These are phyloP conservation scores for Zingel zingel DNA, from an alignment of 2,113 vertebrate genomes.

Conservation along the genomic window DNA sequence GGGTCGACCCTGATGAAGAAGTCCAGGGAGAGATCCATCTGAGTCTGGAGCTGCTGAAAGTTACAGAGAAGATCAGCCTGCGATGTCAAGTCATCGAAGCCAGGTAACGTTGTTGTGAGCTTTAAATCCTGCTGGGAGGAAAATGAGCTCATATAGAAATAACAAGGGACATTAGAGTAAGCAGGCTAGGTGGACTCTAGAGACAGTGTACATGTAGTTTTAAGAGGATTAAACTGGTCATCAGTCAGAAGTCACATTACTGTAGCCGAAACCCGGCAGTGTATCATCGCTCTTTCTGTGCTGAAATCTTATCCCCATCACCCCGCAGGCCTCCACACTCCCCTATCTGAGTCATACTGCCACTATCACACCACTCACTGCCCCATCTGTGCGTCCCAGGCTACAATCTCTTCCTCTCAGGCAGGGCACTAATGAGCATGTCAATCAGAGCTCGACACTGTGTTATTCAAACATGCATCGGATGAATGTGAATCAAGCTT, in stretches of 20 bases:
- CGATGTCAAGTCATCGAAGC: conserved; percentile 89
- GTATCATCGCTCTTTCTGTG: conserved; percentile 20
- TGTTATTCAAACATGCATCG: conserved; percentile 47
- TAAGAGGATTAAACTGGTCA: neutral
- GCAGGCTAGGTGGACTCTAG: too few relatives aligned
- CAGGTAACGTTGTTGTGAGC: conserved; percentile 78
- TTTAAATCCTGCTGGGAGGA: neutral
- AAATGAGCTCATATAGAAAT: neutral
- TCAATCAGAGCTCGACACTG: conserved; percentile 56
- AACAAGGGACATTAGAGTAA: neutral
- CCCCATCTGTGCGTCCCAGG: conserved; percentile 70
- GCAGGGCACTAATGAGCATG: conserved; percentile 63
- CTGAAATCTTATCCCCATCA: conserved; percentile 51
- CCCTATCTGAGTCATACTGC: conserved; percentile 49
- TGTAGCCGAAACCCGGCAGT: conserved; percentile 5
- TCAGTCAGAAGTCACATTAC: conserved; percentile 8
- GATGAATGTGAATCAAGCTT: conserved; percentile 30
- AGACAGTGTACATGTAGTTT: neutral
- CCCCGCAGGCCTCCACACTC: conserved; percentile 57
- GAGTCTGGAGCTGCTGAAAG: conserved; percentile 82
- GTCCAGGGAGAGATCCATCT: conserved; percentile 92
- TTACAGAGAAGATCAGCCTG: conserved; percentile 75
- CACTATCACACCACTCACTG: conserved; percentile 66
- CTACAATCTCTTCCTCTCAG: conserved; percentile 48
- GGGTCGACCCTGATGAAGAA: conserved; percentile 88